Base-by-base conservation (phyloP, 2,797 vertebrate species). In the Sebastes iracundus region DNA sequence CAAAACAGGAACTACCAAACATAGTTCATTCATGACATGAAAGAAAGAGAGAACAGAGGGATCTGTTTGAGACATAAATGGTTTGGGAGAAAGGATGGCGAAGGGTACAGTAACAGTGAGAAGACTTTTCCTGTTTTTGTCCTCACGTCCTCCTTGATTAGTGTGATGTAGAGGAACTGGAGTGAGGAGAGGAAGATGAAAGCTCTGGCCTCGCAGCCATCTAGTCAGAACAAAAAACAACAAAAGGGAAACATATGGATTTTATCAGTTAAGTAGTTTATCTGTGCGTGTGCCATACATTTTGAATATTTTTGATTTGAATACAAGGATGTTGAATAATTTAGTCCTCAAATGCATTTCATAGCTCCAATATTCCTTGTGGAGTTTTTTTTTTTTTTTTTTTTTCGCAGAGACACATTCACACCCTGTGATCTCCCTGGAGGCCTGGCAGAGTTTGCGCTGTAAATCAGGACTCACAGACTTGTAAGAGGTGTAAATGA, bases 401-500 rank as follows among this genome's bases (percentile, higher is more conserved):
- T 27, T 27, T 42, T 61, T 55, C 11, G 33, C 85, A 71, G 83
- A 84, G 71, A 79, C 88, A 83, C 85, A 81, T 88, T 93, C 89
- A 77, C 90, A 88, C 84, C 71, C 77, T 79, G 75, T 75, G 79
- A 84, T 89, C 83, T 90, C 90, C 77, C 88, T 28, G 65, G 80
- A 84, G 85, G 80, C 90, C 82, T 81, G 86, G 79, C 73, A 80
- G 88, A 86, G 81, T 88, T 87, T 73, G 84, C 20, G 81, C 87
- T 86, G 87, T 90, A 93, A 93, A 93, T 94, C 91, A 86, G 86
- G 84, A 80, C 79, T 92, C 87, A 55, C 89, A 86, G 90, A 87
- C 89, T 81, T 86, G 88, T 76, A 73, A 83, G 89, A 94, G 92
- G 95, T 96, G 95, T 90, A 95, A 96, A 96, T 95, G 94, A 96